phyloP scores from a whole-genome alignment of 2,888 invertebrate genomes.

The Crematogaster levior region DNA sequence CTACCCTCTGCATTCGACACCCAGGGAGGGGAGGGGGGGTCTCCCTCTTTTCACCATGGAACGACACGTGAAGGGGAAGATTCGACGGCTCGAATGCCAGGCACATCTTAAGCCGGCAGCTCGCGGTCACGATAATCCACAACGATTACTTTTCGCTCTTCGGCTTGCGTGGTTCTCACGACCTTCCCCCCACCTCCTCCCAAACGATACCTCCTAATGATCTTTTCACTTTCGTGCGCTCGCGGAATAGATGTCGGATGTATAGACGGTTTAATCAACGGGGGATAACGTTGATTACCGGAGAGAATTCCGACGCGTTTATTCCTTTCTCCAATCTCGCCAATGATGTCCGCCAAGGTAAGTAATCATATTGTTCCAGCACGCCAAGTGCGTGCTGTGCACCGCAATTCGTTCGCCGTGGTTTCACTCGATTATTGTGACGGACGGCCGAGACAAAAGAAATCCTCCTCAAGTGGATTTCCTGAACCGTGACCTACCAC shows the following conservation, averaged over 20 bases:
- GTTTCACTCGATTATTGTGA: constrained; percentile 69
- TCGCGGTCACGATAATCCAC: constrained; percentile 42
- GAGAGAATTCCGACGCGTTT: neutral
- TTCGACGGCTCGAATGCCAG: constrained; percentile 29
- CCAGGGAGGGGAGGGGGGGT: too few relatives aligned
- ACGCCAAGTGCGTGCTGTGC: constrained; percentile 48
- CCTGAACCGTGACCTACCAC: constrained; percentile 72
- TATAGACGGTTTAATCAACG: constrained; percentile 1
- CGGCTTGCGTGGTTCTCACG: constrained; percentile 34
- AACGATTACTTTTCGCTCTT: constrained; percentile 15
- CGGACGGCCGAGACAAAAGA: constrained; percentile 69
- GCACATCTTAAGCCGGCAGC: constrained; percentile 30
- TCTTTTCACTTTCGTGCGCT: constrained; percentile 22
- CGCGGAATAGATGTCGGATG: neutral
- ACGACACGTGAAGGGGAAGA: constrained; percentile 15
- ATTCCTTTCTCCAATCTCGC: constrained; percentile 5
- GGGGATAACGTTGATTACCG: neutral
- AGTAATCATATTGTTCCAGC: constrained; percentile 68
- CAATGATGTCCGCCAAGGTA: constrained; percentile 28
- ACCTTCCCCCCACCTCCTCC: neutral
- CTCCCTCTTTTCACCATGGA: neutral
- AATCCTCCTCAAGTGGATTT: constrained; percentile 69
- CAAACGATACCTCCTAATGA: neutral
- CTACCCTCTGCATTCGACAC: neutral
- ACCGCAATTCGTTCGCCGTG: constrained; percentile 46